Evolutionary conservation across 1,140 invertebrate species (phyloP), one percentile per base, ranked within the genome.

Genomic region (Drosophila auraria): DNA sequence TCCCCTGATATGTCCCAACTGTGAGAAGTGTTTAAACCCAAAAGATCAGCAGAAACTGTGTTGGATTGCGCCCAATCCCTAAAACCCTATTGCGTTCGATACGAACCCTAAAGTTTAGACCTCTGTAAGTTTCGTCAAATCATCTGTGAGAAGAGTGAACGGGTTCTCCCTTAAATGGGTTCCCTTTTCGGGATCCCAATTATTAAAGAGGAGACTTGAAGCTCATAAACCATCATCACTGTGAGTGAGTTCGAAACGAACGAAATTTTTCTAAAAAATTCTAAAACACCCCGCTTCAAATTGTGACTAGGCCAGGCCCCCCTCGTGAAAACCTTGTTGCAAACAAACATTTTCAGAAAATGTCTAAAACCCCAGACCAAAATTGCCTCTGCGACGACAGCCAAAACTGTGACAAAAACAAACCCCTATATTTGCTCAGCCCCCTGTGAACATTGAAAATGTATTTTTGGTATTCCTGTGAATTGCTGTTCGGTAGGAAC

Each of bases 121-220:
- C 33, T 15, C 49, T 25, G 4, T 87, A 78, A 89, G 81, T 81
- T 89, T 87, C 84, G 84, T 87, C 84, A 87, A 87, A 87, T 65
- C 82, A 63, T 87, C 84, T 87, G 84, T 87, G 84, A 87, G 53
- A 65, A 57, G 69, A 59, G 69, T 57, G 30, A 15, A 47, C n/a
- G 25, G 25, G 14, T 15, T 38, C 44, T 51, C 30, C 17, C 11
- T 14, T 20, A 51, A 59, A n/a, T 15, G 17, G 20, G 53, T 59
- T 42, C 17, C 27, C 42, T 7, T n/a, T 17, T 5, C 2, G 27
- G 15, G 6, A 53, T 36, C 6, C 8, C 7, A 15, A 9, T 44
- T 9, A 17, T 44, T 51, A 45, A 23, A 33, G 25, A 51, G 45
- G 14, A 42, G 27, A 14, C 42, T 25, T 44, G 15, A 59, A 42